phyloP scores from a whole-genome alignment of 37 sponge, comb jelly and placozoan species.

The Oscarella lobularis region DNA sequence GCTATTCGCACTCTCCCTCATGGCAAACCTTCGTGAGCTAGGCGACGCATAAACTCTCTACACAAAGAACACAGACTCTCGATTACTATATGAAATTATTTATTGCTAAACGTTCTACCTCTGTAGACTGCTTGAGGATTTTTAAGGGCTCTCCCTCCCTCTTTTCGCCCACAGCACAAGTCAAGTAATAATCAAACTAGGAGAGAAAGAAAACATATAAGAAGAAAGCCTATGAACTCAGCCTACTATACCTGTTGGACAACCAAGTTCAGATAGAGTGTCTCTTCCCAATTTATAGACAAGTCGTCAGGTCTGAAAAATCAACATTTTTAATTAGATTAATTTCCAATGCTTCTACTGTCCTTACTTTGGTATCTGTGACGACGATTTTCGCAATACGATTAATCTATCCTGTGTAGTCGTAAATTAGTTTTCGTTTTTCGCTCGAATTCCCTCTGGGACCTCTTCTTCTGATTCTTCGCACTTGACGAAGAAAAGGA shows the following conservation, averaged over 20 bases:
- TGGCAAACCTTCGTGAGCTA: neutral
- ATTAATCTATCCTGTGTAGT: neutral
- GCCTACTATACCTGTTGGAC: slow-evolving; percentile 2
- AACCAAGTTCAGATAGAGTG: neutral
- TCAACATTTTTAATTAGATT: neutral
- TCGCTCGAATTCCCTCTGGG: too few relatives aligned
- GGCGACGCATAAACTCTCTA: neutral
- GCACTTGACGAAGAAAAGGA: neutral
- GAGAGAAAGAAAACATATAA: neutral
- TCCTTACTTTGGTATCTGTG: neutral
- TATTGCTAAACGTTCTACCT: too few relatives aligned
- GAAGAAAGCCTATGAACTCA: neutral
- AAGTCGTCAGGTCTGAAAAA: neutral
- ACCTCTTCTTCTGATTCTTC: too few relatives aligned
- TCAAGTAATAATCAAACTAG: neutral
- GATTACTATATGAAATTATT: neutral
- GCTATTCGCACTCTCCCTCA: neutral
- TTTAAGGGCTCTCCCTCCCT: neutral
- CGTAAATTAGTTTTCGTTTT: too few relatives aligned
- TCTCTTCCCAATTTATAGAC: neutral
- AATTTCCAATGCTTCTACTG: neutral
- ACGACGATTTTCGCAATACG: neutral
- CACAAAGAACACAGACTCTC: neutral
- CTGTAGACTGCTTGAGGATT: too few relatives aligned
- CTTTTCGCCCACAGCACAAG: neutral